Evolutionary conservation across 2,113 vertebrate genomes (phyloP).

Genomic region (Saimiri boliviensis): DNA sequence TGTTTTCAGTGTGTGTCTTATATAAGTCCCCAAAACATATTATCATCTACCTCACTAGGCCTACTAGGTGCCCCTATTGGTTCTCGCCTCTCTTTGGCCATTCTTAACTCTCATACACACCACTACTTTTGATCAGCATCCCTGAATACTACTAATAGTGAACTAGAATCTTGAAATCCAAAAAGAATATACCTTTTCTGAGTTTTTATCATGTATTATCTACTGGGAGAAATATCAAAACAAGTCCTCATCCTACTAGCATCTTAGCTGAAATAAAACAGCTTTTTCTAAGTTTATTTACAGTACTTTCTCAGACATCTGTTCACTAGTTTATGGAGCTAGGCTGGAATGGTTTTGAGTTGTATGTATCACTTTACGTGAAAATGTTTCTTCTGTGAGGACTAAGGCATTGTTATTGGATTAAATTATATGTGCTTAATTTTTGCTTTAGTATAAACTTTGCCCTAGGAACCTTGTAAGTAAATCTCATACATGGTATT

Average conservation of each 20-base stretch:
- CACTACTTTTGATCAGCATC: accelerated
- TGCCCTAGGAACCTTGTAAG: neutral
- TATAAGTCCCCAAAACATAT: neutral
- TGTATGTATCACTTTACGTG: neutral
- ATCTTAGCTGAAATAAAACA: neutral
- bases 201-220: neutral
- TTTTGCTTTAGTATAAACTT: neutral
- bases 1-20: neutral
- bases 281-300: neutral
- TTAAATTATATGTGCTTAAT: neutral
- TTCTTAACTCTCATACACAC: neutral
- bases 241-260: neutral
- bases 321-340: neutral
- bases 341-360: neutral
- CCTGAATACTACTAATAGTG: neutral
- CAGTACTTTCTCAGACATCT: neutral
- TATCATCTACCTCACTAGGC: accelerated
- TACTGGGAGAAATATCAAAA: neutral
- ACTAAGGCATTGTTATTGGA: neutral
- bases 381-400: neutral
- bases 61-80: neutral
- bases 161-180: neutral
- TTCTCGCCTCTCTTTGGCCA: neutral
- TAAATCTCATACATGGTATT: neutral
- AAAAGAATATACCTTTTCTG: neutral